Evolutionary conservation across 2,888 invertebrate genomes (phyloP), one percentile per base, ranked within the genome.

Genomic region (Eretmocerus hayati): DNA sequence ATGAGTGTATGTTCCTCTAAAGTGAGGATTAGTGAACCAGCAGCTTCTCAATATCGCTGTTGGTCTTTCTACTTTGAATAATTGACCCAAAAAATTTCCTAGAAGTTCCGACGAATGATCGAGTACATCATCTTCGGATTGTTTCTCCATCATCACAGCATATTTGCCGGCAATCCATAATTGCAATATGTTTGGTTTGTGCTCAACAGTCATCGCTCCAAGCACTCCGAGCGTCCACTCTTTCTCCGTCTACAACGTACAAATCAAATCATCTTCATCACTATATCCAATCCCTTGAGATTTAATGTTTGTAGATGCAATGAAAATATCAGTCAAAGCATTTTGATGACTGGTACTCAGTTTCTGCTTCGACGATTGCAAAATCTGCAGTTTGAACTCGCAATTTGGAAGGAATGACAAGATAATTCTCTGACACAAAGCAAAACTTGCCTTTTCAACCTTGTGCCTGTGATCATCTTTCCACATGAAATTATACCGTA

Each of bases 1-100:
- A 64, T 74, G 84, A 2, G 81, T 77, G 65, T 89, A 90, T 0
- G 84, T 81, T 4, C 90, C 90, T 32, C 78, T 74, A 2, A 84
- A 83, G 64, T 77, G 80, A 1, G 80, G 78, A 69, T 87, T 83
- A 0, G 75, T 74, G 52, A 74, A 75, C 90, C 89, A 89, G 1
- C 71, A 73, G 1, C 85, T 81, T 57, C 87, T 86, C 19, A 75
- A 53, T 53, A 80, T 62, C 38, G 66, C 66, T 30, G 71, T 73
- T 6, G 80, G 77, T 30, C 69, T 57, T 2, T 77, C 72, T 22
- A 83, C 71, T 18, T 73, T 65, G 31, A 62, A 56, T 15, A 65
- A 59, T 32, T 47, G 46, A 3, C 76, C 75, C 1, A 79, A 61
- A 62, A 81, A 80, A 55, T 72, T 74, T 22, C 72, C 63, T 6